Evolutionary conservation across 2,113 vertebrate genomes (phyloP), one percentile per base, ranked within the genome.

Genomic region (Himantopus leucocephalus): DNA sequence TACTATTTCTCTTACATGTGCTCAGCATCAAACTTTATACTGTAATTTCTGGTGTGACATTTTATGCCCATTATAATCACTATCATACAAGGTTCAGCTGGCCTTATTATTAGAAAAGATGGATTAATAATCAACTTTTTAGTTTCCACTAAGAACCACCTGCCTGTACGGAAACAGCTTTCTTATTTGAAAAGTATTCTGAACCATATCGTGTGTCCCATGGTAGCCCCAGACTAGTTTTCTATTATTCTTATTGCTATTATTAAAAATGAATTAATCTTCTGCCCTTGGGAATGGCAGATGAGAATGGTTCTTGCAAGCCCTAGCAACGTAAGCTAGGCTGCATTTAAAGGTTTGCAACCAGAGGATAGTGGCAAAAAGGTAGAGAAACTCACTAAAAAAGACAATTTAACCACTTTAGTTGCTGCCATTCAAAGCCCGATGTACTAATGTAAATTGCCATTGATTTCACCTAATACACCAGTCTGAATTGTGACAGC

Each of bases 261-360:
- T 96, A 94, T 93, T 91, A 97, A 94, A 93, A 94, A 85, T 62
- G 30, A 93, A 93, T 94, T 94, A 70, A 74, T 87, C 48, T 90
- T 81, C 60, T 93, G 37, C 94, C 77, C 39, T 58, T 89, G 93
- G 86, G 95, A 94, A 66, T 1, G 1, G 19, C 26, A 77, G 58
- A 91, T 48, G 11, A 66, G 80, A 85, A 71, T 2, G 18, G 22
- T 15, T 74, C 76, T 74, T 50, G 16, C 37, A 96, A 87, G 71
- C 30, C 35, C 48, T 21, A 45, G 27, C 22, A 45, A 12, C 3
- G 6, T 59, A 87, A 74, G 1, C n/a, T 13, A 55, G 37, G 41
- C 29, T 62, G 27, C 22, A 93, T 87, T 87, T 78, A 71, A 81
- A 74, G 21, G 10, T 48, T 74, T 63, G 5, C 45, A 70, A 34